Base-by-base conservation (phyloP, 2,888 invertebrate species). In the Morpho deidamia region DNA sequence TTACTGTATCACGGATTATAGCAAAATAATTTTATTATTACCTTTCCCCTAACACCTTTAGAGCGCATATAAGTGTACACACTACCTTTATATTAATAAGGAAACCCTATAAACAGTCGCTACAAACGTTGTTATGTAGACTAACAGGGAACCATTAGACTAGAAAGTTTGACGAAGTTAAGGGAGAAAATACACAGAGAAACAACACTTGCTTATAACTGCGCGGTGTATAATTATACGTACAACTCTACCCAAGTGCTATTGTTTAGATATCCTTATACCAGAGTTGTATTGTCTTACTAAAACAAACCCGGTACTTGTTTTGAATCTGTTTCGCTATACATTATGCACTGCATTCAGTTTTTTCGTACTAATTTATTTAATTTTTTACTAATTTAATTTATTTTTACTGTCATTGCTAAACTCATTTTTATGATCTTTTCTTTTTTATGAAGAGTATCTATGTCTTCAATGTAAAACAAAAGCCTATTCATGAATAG, bases 191-290 rank as follows among this genome's bases (percentile, higher is more conserved):
- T 46, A 46, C 34, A 46, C 46, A 51, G 42, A 8, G 42, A 41
- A 51, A 55, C 55, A 51, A 55, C 33, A 51, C 42, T 50, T 50
- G 42, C 46, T 51, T 46, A 46, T 55, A 42, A 46, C 51, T 50
- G 49, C 40, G 35, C 37, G 34, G 11, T 50, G 37, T 44, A 49
- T 37, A 55, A 55, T 50, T 50, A 50, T 37, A 46, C 39, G 9
- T 35, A 45, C 39, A 51, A 43, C 51, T 43, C 23, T 38, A 38
- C n/a, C 46, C 35, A 51, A 48, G 44, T 23, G 37, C 42, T 53
- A 23, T 53, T 38, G 44, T 44, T 42, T 9, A 50, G 41, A 38
- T 32, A 38, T 11, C 11, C 44, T 44, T 44, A 37, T 44, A 35
- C 11, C 11, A 23, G 34, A 38, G 37, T 43, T 45, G 35, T 37